A percentile compares a stretch with the other conserved stretches of the same genome.
These are phyloP conservation scores for Palaemon carinicauda DNA, from an alignment of 1,140 invertebrate species.

Conservation along the genomic window DNA sequence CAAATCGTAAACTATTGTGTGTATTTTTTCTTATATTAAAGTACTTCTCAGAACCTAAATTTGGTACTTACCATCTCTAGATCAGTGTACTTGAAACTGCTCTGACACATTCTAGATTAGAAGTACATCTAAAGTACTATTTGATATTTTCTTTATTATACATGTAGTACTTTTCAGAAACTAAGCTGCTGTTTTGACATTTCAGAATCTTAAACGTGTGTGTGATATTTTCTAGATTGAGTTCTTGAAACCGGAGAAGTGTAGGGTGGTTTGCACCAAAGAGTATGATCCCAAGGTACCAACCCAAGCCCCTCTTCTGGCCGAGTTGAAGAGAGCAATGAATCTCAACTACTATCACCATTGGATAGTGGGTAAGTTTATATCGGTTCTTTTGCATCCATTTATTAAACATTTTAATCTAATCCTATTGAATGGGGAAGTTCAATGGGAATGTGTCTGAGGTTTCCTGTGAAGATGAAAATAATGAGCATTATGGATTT, in stretches of 20 bases:
- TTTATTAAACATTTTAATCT: too few species aligned
- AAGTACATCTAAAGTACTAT: too few species aligned
- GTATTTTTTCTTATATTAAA: too few species aligned
- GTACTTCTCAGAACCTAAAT: too few species aligned
- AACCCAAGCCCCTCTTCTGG: conserved; percentile 76
- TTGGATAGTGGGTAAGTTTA: conserved; percentile 83
- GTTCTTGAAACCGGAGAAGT: conserved; percentile 75
- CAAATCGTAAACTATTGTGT: too few species aligned
- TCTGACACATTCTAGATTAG: too few species aligned
- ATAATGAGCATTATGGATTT: too few species aligned
- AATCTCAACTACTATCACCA: conserved; percentile 98
- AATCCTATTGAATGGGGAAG: too few species aligned
- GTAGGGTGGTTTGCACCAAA: conserved; percentile 77
- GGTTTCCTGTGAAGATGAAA: neutral
- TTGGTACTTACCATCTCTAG: too few species aligned
- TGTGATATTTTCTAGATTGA: conserved; percentile 65
- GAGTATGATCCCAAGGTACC: conserved; percentile 74
- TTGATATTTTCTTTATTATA: too few species aligned
- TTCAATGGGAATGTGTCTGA: neutral
- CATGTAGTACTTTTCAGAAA: neutral
- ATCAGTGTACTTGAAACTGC: too few species aligned
- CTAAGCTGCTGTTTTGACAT: neutral
- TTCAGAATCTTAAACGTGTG: too few species aligned
- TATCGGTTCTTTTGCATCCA: neutral
- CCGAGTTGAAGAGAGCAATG: conserved; percentile 89